phyloP scores from a whole-genome alignment of 2,888 invertebrate species.

The Volucella inflata region DNA sequence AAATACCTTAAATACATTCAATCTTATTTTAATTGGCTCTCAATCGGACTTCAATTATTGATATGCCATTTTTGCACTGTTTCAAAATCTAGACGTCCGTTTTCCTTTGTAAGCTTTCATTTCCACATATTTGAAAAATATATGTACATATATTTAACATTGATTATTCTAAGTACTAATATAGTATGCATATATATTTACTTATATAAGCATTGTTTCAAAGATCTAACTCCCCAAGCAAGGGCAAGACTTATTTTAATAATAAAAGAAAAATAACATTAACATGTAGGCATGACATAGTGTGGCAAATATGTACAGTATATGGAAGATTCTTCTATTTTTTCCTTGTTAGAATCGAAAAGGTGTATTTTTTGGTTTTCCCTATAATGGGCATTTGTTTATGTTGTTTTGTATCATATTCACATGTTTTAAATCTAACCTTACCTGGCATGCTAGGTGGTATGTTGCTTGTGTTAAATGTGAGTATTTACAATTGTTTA shows the following conservation, averaged over 20 bases:
- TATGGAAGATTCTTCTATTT: no score
- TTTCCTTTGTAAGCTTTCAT: slow-evolving; percentile 17
- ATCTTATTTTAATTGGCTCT: slow-evolving; percentile 21
- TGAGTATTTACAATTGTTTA: slow-evolving; percentile 5
- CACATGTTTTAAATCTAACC: background rate
- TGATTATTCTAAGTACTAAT: background rate
- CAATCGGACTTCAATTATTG: slow-evolving; percentile 38
- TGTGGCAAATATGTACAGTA: no score
- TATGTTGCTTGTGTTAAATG: slow-evolving; percentile 30
- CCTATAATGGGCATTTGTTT: background rate
- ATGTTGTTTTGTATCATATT: background rate
- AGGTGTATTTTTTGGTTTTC: background rate
- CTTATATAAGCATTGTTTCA: slow-evolving; percentile 4
- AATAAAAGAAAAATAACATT: no score
- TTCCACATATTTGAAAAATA: slow-evolving; percentile 1
- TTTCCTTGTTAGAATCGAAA: no score
- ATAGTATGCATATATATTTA: slow-evolving; percentile 14
- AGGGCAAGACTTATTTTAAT: no score
- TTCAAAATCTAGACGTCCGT: background rate
- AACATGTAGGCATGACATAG: no score
- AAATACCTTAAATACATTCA: slow-evolving; percentile 14
- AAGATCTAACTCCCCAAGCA: no score
- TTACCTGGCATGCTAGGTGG: slow-evolving; percentile 26
- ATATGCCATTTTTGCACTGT: slow-evolving; percentile 34
- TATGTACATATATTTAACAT: background rate